Conservation (phyloP, 2,888 invertebrate species). For the Dorcus hopei region DNA sequence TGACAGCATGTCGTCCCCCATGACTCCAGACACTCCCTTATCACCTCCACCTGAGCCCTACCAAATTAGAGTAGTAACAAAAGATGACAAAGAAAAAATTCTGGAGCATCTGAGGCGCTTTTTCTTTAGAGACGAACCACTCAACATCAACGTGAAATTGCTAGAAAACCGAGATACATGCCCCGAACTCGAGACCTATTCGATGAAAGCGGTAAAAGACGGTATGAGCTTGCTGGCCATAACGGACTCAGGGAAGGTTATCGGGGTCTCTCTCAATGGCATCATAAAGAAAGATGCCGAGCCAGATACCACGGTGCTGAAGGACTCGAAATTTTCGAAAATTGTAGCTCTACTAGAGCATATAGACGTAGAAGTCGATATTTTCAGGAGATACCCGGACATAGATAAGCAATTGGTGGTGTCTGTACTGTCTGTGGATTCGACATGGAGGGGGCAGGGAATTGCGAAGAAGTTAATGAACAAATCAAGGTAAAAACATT, state of each 20-base stretch:
- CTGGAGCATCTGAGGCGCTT: slow-evolving; percentile 57
- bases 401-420: slow-evolving; percentile 58
- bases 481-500: slow-evolving; percentile 55
- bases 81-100: slow-evolving; percentile 51
- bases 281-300: slow-evolving; percentile 44
- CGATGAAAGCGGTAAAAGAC: slow-evolving; percentile 55
- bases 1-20: slow-evolving; percentile 38
- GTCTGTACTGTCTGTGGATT: slow-evolving; percentile 66
- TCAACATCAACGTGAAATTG: slow-evolving; percentile 61
- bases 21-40: slow-evolving; percentile 31
- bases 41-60: slow-evolving; percentile 38
- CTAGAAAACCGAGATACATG: slow-evolving; percentile 61
- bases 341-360: slow-evolving; percentile 60
- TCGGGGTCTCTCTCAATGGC: slow-evolving; percentile 45
- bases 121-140: slow-evolving; percentile 71
- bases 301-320: slow-evolving; percentile 52
- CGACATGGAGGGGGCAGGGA: slow-evolving; percentile 63
- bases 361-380: slow-evolving; percentile 56
- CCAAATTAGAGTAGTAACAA: slow-evolving; percentile 48
- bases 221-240: slow-evolving; percentile 64
- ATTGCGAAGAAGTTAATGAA: slow-evolving; percentile 62
- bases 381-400: slow-evolving; percentile 58
- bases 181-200: slow-evolving; percentile 62
- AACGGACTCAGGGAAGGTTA: slow-evolving; percentile 56
- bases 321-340: slow-evolving; percentile 62